Conservation (phyloP, 2,113 vertebrate genomes). For the Microcebus ravelobensis region DNA sequence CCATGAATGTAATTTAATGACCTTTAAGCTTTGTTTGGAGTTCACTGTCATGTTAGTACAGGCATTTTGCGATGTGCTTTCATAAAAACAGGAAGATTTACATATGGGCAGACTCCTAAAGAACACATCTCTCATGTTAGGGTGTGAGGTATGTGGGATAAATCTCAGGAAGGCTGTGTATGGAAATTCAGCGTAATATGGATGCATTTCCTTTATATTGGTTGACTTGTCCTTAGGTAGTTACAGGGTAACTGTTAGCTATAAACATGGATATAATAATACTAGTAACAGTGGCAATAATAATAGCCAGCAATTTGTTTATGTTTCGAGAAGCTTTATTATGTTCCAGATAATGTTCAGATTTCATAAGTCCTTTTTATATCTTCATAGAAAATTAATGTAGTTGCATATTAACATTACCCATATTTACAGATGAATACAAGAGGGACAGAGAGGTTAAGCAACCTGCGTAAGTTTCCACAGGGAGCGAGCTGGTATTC, state of each 20-base stretch:
- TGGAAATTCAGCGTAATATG: background rate
- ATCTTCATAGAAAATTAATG: background rate
- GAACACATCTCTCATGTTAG: background rate
- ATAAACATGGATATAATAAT: background rate
- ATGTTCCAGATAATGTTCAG: background rate
- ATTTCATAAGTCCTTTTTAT: background rate
- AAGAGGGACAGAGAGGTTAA: background rate
- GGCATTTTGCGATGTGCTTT: conserved; percentile 15
- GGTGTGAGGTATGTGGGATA: background rate
- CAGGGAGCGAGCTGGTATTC: background rate
- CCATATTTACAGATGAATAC: background rate
- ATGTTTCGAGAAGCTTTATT: background rate
- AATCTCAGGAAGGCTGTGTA: background rate
- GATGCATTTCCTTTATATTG: background rate
- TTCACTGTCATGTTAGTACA: background rate
- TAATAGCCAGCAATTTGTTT: background rate
- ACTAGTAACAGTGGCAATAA: background rate
- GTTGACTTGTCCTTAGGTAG: background rate
- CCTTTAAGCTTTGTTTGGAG: conserved; percentile 56
- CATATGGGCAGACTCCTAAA: background rate
- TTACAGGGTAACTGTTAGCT: background rate
- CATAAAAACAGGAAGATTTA: conserved; percentile 40
- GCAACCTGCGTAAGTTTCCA: background rate
- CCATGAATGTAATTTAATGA: conserved; percentile 18
- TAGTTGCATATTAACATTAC: background rate